Evolutionary conservation across 2,888 invertebrate species (phyloP).

Genomic region (Clunio marinus): DNA sequence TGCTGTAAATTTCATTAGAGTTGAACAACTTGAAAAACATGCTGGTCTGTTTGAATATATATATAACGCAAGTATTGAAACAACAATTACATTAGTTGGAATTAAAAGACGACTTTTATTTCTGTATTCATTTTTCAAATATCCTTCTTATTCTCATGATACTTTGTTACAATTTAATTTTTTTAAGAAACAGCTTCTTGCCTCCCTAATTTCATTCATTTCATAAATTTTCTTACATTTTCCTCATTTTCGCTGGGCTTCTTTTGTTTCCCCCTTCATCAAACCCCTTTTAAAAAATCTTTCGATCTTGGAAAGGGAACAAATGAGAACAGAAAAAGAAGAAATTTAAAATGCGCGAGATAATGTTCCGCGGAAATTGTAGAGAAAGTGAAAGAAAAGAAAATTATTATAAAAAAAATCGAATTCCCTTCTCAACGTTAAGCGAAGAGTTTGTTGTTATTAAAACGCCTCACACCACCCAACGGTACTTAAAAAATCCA

Average conservation of each 20-base stretch:
- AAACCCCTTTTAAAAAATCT: neutral
- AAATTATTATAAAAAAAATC: slow-evolving; percentile 6
- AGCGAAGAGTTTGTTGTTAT: slow-evolving; percentile 4
- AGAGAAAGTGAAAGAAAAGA: slow-evolving; percentile 7
- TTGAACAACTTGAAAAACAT: too few species aligned
- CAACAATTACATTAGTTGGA: too few species aligned
- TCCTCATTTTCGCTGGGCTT: neutral
- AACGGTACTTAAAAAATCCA: neutral
- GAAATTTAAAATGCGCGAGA: neutral
- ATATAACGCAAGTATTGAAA: too few species aligned
- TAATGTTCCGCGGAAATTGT: neutral
- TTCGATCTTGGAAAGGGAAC: neutral
- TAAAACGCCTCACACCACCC: neutral
- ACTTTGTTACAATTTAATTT: too few species aligned
- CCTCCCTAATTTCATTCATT: neutral
- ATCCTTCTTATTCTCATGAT: too few species aligned
- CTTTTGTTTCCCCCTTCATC: neutral
- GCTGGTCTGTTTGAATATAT: too few species aligned
- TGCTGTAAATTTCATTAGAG: too few species aligned
- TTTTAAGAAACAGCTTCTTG: neutral
- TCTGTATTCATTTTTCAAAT: too few species aligned
- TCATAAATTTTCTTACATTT: neutral
- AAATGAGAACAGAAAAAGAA: too few species aligned
- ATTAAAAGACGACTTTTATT: too few species aligned
- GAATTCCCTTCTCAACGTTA: neutral